These are phyloP conservation scores for Pseudococcus viburni DNA, from an alignment of 2,888 invertebrate species.

Conservation along the genomic window DNA sequence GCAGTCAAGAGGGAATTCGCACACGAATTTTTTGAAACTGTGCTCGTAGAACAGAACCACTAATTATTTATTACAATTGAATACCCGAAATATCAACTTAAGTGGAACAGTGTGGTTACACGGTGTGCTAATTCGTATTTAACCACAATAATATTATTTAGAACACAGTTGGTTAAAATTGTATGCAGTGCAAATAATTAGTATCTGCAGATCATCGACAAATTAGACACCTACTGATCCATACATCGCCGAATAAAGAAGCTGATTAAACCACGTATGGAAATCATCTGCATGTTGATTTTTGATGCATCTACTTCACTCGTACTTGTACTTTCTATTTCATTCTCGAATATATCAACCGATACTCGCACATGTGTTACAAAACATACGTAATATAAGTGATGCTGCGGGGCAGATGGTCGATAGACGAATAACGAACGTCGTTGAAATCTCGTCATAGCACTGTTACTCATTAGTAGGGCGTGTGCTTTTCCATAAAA, in stretches of 20 bases:
- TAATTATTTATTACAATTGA: not conserved
- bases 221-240: not conserved
- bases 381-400: not conserved
- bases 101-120: not conserved
- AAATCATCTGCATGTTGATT: not conserved
- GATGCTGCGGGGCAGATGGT: not conserved
- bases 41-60: not conserved
- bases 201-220: not conserved
- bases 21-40: not conserved
- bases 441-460: not conserved
- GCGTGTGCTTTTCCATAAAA: not conserved
- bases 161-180: conserved; percentile 13
- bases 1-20: not conserved
- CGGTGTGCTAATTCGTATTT: not conserved
- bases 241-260: not conserved
- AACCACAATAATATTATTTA: not conserved
- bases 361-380: not conserved
- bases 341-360: not conserved
- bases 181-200: not conserved
- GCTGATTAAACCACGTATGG: not conserved
- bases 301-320: not conserved
- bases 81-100: not conserved
- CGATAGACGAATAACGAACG: not conserved
- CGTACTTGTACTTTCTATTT: conserved; percentile 13
- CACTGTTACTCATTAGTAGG: not conserved